A percentile compares a stretch with the other conserved stretches of the same genome.
phyloP scores from a whole-genome alignment of 2,113 vertebrate genomes.

The Clarias magur region DNA sequence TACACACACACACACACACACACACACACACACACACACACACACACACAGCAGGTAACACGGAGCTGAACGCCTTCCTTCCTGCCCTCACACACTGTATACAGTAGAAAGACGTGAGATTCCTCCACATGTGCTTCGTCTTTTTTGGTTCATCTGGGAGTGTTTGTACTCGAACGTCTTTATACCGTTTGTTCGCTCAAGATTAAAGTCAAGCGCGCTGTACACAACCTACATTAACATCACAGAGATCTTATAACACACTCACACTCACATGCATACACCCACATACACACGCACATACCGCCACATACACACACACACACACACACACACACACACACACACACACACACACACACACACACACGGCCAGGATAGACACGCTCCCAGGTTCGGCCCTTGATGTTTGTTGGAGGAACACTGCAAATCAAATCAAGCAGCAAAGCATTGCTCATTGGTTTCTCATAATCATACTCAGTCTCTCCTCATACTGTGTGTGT shows the following conservation, averaged over 20 bases:
- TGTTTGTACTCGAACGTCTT: background rate
- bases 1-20: background rate
- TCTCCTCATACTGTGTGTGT: conserved; percentile 31
- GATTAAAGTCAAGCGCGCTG: background rate
- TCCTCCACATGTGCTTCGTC: background rate
- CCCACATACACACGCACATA: too few relatives aligned
- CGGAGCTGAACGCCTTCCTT: background rate
- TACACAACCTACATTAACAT: background rate
- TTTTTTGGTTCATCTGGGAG: background rate
- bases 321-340: background rate
- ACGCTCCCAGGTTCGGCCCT: background rate
- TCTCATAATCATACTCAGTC: background rate
- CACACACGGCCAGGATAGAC: background rate
- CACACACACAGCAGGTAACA: background rate
- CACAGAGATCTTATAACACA: background rate
- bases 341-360: background rate
- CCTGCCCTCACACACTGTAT: background rate
- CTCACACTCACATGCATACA: too few relatives aligned
- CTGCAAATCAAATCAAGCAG: background rate
- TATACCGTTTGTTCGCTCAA: background rate
- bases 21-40: background rate
- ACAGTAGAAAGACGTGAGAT: background rate
- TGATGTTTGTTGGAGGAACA: background rate
- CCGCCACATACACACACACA: too few relatives aligned
- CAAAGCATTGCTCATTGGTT: background rate